A percentile compares a stretch with the other conserved stretches of the same genome.
phyloP scores from a whole-genome alignment of 2,113 vertebrate genomes.

The Eira barbara region DNA sequence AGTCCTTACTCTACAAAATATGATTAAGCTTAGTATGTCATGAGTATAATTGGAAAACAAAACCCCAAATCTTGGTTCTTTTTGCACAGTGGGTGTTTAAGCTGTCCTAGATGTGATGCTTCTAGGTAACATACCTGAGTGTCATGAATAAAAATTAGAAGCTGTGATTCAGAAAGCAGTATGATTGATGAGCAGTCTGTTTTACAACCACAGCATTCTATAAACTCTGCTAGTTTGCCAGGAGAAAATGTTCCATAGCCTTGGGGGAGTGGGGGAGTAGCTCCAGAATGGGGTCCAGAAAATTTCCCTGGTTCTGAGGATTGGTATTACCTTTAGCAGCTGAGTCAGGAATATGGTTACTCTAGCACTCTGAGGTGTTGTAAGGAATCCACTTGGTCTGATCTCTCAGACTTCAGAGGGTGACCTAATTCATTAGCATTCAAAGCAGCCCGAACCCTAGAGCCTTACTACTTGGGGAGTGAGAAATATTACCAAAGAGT shows the following conservation, averaged over 20 bases:
- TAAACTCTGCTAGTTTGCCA: background rate
- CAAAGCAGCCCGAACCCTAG: background rate
- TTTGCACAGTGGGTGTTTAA: background rate
- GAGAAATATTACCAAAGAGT: background rate
- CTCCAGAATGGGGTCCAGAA: background rate
- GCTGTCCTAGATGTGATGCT: background rate
- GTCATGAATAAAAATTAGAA: constrained; percentile 35
- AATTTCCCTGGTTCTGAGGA: background rate
- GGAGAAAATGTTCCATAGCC: background rate
- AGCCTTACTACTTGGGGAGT: background rate
- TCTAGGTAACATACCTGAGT: background rate
- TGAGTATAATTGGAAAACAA: constrained; percentile 55
- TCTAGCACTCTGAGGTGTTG: background rate
- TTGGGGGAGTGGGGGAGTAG: background rate
- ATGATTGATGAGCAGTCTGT: background rate
- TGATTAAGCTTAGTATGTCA: constrained; percentile 74
- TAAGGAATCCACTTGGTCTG: background rate
- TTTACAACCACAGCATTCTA: background rate
- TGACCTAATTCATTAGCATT: background rate
- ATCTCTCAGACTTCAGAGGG: background rate
- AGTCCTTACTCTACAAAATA: constrained; percentile 68
- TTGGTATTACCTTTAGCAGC: background rate
- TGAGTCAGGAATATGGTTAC: background rate
- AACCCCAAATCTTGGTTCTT: background rate
- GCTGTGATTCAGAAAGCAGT: background rate